These are phyloP conservation scores for Etheostoma spectabile DNA, from an alignment of 2,113 vertebrate species.

Conservation along the genomic window DNA sequence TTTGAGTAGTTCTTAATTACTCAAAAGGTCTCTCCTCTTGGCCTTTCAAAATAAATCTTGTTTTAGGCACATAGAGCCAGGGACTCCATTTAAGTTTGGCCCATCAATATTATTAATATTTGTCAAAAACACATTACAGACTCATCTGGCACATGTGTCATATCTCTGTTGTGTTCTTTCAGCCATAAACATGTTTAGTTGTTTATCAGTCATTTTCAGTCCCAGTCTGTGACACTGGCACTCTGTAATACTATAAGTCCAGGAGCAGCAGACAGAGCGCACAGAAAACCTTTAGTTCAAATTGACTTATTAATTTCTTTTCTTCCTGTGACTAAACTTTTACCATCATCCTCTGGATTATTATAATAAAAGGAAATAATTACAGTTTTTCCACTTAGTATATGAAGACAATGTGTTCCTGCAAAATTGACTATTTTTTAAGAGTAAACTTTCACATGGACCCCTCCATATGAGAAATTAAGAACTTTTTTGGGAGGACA, in stretches of 20 bases:
- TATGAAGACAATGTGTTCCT: neutral
- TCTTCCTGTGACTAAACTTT: neutral
- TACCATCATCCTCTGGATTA: neutral
- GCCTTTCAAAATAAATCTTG: slow-evolving; percentile 4
- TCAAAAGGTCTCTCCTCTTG: slow-evolving; percentile 5
- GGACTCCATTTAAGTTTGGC: slow-evolving; percentile 22
- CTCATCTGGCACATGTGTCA: slow-evolving; percentile 16
- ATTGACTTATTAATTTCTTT: neutral
- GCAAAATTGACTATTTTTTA: neutral
- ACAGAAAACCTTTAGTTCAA: neutral
- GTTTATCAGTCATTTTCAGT: slow-evolving; percentile 33
- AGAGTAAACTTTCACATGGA: neutral
- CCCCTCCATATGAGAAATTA: neutral
- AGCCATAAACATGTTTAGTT: slow-evolving; percentile 42
- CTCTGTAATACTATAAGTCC: neutral
- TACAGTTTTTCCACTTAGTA: neutral
- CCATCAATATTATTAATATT: slow-evolving; percentile 51
- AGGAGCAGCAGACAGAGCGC: neutral
- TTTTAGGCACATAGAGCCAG: neutral
- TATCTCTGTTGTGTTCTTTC: slow-evolving; percentile 18
- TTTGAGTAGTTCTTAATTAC: slow-evolving; percentile 2
- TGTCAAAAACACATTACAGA: slow-evolving; percentile 33
- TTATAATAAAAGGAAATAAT: neutral
- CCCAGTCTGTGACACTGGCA: slow-evolving; percentile 3
- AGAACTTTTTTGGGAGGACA: neutral